A percentile compares a stretch with the other conserved stretches of the same genome.
These are phyloP conservation scores for Melopsittacus undulatus DNA, from an alignment of 2,797 vertebrate species.

Conservation along the genomic window DNA sequence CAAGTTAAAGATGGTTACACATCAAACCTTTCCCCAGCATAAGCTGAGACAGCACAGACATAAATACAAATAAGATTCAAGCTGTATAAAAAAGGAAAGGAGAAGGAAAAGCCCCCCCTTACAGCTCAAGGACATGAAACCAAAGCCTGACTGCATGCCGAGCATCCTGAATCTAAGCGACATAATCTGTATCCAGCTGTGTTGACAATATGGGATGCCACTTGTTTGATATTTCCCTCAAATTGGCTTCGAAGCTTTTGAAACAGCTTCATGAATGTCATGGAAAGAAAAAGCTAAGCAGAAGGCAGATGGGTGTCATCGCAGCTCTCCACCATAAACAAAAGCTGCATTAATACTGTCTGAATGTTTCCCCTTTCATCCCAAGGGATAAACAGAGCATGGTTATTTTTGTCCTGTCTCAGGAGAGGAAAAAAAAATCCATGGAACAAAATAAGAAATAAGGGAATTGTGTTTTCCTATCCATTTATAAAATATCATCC, in stretches of 20 bases:
- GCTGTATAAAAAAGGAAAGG: neutral
- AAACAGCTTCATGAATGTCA: conserved; percentile 50
- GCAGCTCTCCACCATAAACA: conserved; percentile 52
- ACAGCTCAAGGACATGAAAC: neutral
- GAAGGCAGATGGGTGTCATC: conserved; percentile 53
- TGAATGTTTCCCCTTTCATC: conserved; percentile 17
- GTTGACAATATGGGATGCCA: conserved; percentile 27
- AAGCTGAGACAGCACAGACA: neutral
- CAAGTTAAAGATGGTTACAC: neutral
- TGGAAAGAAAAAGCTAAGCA: conserved; percentile 20
- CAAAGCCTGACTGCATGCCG: neutral
- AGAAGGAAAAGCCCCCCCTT: neutral
- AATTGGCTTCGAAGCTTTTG: conserved; percentile 17
- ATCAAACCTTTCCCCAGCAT: neutral
- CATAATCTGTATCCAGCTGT: conserved; percentile 33
- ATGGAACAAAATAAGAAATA: neutral
- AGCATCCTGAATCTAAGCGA: neutral
- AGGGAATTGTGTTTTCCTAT: neutral
- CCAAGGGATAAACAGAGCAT: conserved; percentile 21
- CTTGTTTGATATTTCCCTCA: conserved; percentile 29
- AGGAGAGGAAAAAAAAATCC: neutral
- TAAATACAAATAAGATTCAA: neutral
- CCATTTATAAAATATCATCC: neutral
- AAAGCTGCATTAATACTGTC: conserved; percentile 44
- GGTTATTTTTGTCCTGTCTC: conserved; percentile 30